Evolutionary conservation across 2,888 invertebrate genomes (phyloP), one percentile per base, ranked within the genome.

Genomic region (Euphydryas editha): DNA sequence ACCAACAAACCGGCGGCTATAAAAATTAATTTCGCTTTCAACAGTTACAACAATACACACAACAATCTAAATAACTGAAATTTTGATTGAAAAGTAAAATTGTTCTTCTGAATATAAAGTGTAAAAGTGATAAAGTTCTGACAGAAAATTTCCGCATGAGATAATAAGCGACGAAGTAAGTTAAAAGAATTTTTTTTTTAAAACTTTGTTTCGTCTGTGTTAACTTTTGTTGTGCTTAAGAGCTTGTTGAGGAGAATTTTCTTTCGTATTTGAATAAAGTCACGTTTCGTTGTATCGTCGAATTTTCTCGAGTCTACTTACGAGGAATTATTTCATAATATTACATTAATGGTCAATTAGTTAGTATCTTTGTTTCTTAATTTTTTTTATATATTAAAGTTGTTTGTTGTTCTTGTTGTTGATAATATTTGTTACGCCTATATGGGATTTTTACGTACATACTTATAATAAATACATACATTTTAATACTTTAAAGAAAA

Each of bases 1-100:
- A 68, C 70, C 68, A 67, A 59, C 58, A 65, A 71, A 70, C 69
- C 62, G 59, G 44, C 44, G 61, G 60, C 57, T 67, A 65, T 69
- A 58, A 65, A 70, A 68, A 64, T 51, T 54, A 66, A 68, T 72
- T 65, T 68, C 63, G 46, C 63, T 63, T 59, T 69, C 59, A 58
- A 65, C 71, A 54, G 54, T 54, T 36, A 30, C 54, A 54, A 36
- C n/a, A 36, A 44, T 44, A n/a, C n/a, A 51, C 21, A 17, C 36
- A 24, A 54, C 17, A 54, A 54, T 54, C 15, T 15, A 44, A 44
- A 30, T 49, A 21, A 30, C n/a, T 36, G 30, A 17, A 54, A 17
- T 36, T 30, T 51, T 24, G 21, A 20, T 51, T 30, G 30, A 10
- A 21, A 36, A 17, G 30, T 36, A n/a, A 17, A 46, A 57, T 36